A percentile compares a stretch with the other conserved stretches of the same genome.
Evolutionary conservation across 2,888 invertebrate species (phyloP).

Genomic region (Macrosiphum euphorbiae): DNA sequence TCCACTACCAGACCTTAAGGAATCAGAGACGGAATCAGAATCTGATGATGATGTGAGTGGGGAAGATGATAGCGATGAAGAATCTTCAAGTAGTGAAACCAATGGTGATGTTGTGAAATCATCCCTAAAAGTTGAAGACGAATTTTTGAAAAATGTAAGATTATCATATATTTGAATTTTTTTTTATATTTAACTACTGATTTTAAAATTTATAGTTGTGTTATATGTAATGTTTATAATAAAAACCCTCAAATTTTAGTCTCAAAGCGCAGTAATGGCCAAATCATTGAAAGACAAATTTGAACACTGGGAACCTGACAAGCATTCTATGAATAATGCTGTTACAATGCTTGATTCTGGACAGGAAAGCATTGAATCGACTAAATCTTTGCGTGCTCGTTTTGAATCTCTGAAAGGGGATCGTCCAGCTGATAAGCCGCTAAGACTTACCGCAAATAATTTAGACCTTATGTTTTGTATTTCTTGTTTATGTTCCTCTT

Average conservation of each 20-base stretch:
- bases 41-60: slow-evolving; percentile 71
- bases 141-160: slow-evolving; percentile 77
- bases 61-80: slow-evolving; percentile 69
- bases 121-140: slow-evolving; percentile 76
- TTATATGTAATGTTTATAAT: background rate
- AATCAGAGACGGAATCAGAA: slow-evolving; percentile 68
- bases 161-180: slow-evolving; percentile 27
- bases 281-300: slow-evolving; percentile 88
- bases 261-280: slow-evolving; percentile 76
- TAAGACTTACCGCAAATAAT: slow-evolving; percentile 81
- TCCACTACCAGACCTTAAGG: slow-evolving; percentile 83
- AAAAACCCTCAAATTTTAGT: slow-evolving; percentile 48
- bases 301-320: slow-evolving; percentile 85
- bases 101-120: slow-evolving; percentile 70
- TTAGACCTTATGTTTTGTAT: slow-evolving; percentile 88
- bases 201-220: background rate
- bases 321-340: slow-evolving; percentile 71
- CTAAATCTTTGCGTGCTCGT: slow-evolving; percentile 77
- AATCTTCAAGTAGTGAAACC: slow-evolving; percentile 71
- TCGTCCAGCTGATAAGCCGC: slow-evolving; percentile 73
- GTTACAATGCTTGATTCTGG: slow-evolving; percentile 72
- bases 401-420: slow-evolving; percentile 85
- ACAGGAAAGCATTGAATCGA: slow-evolving; percentile 84
- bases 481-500: slow-evolving; percentile 89
- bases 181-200: background rate